phyloP scores from a whole-genome alignment of 2,797 vertebrate genomes.

The Syngnathus rostellatus region DNA sequence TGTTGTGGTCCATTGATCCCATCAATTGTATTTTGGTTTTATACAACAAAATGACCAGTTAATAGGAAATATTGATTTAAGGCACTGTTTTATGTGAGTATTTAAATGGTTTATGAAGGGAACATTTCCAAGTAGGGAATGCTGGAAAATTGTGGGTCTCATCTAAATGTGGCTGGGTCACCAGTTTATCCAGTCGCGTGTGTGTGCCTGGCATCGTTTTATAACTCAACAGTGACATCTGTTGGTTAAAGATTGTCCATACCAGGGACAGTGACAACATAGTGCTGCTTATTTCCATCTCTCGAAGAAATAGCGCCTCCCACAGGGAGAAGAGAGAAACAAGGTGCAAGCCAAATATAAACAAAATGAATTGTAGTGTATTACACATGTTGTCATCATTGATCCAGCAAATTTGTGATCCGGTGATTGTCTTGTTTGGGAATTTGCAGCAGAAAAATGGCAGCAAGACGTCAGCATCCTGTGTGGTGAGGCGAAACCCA shows the following conservation, averaged over 20 bases:
- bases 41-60: not conserved
- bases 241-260: not conserved
- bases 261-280: not conserved
- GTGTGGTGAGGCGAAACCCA: too few relatives aligned
- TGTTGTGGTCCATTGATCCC: not conserved
- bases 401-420: too few relatives aligned
- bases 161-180: not conserved
- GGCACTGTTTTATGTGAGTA: not conserved
- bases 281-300: not conserved
- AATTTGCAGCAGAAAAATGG: too few relatives aligned
- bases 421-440: too few relatives aligned
- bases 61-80: not conserved
- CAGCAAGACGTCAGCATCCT: too few relatives aligned
- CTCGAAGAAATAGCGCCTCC: not conserved
- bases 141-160: not conserved
- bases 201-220: not conserved
- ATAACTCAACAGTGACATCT: conserved; percentile 4
- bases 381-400: too few relatives aligned
- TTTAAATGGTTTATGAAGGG: not conserved
- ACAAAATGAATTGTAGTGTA: too few relatives aligned
- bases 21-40: not conserved
- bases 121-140: not conserved
- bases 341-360: too few relatives aligned
- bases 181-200: not conserved
- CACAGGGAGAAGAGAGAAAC: not conserved